Percentiles rank a stretch among this genome's conserved stretches.
phyloP scores from a whole-genome alignment of 53 echinoderm and acorn worm species.

The Mesocentrotus franciscanus region DNA sequence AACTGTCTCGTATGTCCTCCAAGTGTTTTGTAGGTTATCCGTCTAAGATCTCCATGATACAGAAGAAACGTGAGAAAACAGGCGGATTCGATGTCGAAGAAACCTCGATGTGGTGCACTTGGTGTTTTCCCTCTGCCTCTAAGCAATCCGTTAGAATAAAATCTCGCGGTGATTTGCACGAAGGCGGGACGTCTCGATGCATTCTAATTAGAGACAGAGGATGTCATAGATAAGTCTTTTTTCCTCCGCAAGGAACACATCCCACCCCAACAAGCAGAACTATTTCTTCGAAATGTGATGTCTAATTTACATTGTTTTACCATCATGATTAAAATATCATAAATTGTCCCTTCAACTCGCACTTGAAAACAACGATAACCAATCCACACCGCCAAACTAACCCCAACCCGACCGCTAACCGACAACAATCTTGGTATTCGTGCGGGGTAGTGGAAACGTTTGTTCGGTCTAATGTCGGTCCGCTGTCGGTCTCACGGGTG shows the following conservation, averaged over 20 bases:
- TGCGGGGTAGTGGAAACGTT: too few species aligned
- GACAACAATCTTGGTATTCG: too few species aligned
- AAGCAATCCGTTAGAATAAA: conserved; percentile 6
- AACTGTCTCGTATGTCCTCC: conserved; percentile 28
- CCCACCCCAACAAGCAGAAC: not conserved
- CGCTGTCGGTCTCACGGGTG: too few species aligned
- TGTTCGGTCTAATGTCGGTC: too few species aligned
- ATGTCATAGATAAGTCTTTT: not conserved
- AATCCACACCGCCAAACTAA: too few species aligned
- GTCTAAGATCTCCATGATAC: conserved; percentile 24
- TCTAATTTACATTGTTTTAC: not conserved
- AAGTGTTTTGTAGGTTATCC: conserved; percentile 57
- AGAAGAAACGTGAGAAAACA: conserved; percentile 49
- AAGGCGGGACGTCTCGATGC: conserved; percentile 29
- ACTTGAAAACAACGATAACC: not conserved
- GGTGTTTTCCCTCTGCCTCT: not conserved
- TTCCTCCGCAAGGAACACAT: not conserved
- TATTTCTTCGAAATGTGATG: not conserved
- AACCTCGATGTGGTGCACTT: not conserved
- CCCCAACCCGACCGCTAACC: too few species aligned
- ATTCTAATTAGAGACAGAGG: conserved; percentile 16
- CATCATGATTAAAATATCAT: not conserved
- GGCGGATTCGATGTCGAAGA: conserved; percentile 17
- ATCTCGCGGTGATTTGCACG: not conserved
- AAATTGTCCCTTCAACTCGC: not conserved